Evolutionary conservation across 2,888 invertebrate genomes (phyloP).

Genomic region (Pherbina coryleti): DNA sequence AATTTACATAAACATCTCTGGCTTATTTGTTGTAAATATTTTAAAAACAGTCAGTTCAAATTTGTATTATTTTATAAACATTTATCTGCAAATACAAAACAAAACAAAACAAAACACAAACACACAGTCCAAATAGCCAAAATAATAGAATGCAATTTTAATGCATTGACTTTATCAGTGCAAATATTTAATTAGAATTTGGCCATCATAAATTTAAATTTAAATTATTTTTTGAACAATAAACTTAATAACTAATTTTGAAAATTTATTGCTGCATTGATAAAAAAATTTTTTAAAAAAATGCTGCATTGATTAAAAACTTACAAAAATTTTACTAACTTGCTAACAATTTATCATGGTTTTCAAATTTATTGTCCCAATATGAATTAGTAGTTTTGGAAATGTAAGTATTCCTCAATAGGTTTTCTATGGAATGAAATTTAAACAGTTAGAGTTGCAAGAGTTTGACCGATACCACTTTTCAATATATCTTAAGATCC

Average conservation of each 20-base stretch:
- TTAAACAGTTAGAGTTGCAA: too few relatives aligned
- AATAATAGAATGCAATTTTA: constrained; percentile 14
- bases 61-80: background rate
- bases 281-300: too few relatives aligned
- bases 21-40: constrained; percentile 9
- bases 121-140: background rate
- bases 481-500: too few relatives aligned
- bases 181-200: constrained; percentile 1
- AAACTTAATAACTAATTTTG: too few relatives aligned
- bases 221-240: background rate
- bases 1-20: constrained; percentile 18
- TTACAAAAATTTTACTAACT: too few relatives aligned
- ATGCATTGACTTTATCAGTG: constrained; percentile 3
- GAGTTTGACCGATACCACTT: too few relatives aligned
- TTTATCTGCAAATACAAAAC: background rate
- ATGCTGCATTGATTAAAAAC: too few relatives aligned
- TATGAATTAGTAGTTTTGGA: background rate
- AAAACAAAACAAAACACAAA: background rate
- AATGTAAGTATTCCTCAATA: too few relatives aligned
- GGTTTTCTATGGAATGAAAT: too few relatives aligned
- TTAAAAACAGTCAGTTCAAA: background rate
- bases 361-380: too few relatives aligned
- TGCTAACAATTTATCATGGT: too few relatives aligned
- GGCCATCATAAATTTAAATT: background rate
- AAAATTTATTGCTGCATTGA: too few relatives aligned